Evolutionary conservation across 2,797 vertebrate genomes (phyloP).

Genomic region (Phoxinus dragarum): DNA sequence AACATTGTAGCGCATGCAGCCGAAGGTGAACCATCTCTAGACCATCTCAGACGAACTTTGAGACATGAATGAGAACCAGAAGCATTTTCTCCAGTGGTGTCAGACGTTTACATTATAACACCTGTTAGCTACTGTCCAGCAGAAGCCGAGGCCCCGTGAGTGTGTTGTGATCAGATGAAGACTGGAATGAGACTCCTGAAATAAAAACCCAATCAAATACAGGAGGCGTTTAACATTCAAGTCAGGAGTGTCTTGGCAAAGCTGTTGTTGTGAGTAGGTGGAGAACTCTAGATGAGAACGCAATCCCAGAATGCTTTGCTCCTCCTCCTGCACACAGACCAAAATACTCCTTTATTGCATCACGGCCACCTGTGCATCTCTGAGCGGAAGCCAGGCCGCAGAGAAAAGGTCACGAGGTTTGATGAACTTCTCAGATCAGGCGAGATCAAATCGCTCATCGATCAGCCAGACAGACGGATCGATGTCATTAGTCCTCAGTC

Average conservation of each 20-base stretch:
- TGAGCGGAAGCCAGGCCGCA: slow-evolving; percentile 50
- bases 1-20: not conserved
- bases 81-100: not conserved
- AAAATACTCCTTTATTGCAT: slow-evolving; percentile 7
- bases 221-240: not conserved
- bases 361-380: not conserved
- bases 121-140: not conserved
- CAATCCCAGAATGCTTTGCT: slow-evolving; percentile 26
- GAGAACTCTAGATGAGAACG: not conserved
- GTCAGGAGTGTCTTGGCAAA: slow-evolving; percentile 7
- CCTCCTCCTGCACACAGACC: slow-evolving; percentile 19
- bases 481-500: slow-evolving; percentile 68
- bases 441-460: slow-evolving; percentile 67
- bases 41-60: not conserved
- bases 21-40: not conserved
- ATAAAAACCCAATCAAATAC: not conserved
- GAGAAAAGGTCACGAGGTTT: slow-evolving; percentile 69
- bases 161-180: not conserved
- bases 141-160: not conserved
- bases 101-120: too few species aligned
- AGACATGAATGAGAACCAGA: not conserved
- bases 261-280: slow-evolving; percentile 5
- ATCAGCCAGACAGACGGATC: slow-evolving; percentile 71
- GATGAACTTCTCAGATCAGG: slow-evolving; percentile 73
- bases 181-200: not conserved